Conservation (phyloP, 2,888 invertebrate genomes). For the Ganaspis brasiliensis region DNA sequence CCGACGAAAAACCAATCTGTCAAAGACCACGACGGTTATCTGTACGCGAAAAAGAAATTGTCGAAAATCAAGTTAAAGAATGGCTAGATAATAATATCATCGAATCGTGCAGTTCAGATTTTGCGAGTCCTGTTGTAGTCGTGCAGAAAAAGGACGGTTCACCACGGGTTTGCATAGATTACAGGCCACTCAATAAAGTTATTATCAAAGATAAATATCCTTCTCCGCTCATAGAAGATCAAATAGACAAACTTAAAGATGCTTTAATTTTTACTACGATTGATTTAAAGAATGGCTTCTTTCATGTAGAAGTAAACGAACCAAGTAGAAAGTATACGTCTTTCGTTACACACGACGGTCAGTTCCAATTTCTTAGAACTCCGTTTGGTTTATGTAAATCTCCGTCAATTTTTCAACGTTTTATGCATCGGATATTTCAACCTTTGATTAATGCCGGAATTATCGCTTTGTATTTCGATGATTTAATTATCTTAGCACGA, state of each 20-base stretch:
- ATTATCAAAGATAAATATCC: slow-evolving; percentile 48
- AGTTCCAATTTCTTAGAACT: slow-evolving; percentile 52
- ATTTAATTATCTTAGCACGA: background rate
- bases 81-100: slow-evolving; percentile 44
- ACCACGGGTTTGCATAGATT: slow-evolving; percentile 44
- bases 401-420: slow-evolving; percentile 39
- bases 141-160: slow-evolving; percentile 22
- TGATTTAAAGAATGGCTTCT: slow-evolving; percentile 58
- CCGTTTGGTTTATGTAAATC: slow-evolving; percentile 57
- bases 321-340: slow-evolving; percentile 56
- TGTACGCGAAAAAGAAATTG: slow-evolving; percentile 42
- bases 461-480: background rate
- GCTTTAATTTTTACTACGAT: slow-evolving; percentile 50
- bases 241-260: slow-evolving; percentile 45
- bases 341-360: slow-evolving; percentile 53
- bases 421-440: too few species aligned
- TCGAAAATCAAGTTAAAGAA: slow-evolving; percentile 37
- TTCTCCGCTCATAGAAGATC: slow-evolving; percentile 50
- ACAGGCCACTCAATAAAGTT: slow-evolving; percentile 38
- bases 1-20: slow-evolving; percentile 47
- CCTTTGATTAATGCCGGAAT: too few species aligned
- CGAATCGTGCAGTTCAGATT: slow-evolving; percentile 46
- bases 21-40: too few species aligned
- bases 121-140: slow-evolving; percentile 50
- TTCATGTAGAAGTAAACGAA: slow-evolving; percentile 54